Evolutionary conservation across 2,888 invertebrate genomes (phyloP).

Genomic region (Volucella zonaria): DNA sequence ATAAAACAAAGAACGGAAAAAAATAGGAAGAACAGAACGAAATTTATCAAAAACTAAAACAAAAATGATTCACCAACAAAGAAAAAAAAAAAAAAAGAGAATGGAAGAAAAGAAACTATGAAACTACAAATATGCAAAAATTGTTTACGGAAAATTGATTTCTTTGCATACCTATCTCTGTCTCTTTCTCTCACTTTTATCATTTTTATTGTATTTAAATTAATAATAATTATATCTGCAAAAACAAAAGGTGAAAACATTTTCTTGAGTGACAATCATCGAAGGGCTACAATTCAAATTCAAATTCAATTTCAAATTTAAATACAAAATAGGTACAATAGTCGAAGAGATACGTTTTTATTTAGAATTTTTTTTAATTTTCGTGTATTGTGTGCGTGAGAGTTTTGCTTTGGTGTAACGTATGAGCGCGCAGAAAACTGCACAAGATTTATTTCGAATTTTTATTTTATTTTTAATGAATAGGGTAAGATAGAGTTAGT

Average conservation of each 20-base stretch:
- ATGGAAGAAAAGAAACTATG: conserved; percentile 31
- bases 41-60: conserved; percentile 8
- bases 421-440: conserved; percentile 2
- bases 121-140: conserved; percentile 51
- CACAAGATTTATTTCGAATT: conserved; percentile 25
- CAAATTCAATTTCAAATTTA: neutral
- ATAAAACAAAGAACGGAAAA: conserved; percentile 4
- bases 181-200: conserved; percentile 65
- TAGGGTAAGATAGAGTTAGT: conserved; percentile 44
- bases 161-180: conserved; percentile 68
- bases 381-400: conserved; percentile 30
- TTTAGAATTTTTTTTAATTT: conserved; percentile 11
- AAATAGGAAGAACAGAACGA: conserved; percentile 1
- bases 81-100: conserved; percentile 11
- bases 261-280: conserved; percentile 58
- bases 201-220: conserved; percentile 61
- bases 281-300: conserved; percentile 43
- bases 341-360: no score
- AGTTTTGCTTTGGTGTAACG: conserved; percentile 4
- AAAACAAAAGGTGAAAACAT: conserved; percentile 68
- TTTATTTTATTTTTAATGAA: conserved; percentile 16
- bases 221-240: conserved; percentile 74
- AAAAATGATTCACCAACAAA: conserved; percentile 23
- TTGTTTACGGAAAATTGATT: conserved; percentile 16
- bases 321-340: no score